phyloP scores from a whole-genome alignment of 2,113 vertebrate genomes.

The Cyprinodon variegatus region DNA sequence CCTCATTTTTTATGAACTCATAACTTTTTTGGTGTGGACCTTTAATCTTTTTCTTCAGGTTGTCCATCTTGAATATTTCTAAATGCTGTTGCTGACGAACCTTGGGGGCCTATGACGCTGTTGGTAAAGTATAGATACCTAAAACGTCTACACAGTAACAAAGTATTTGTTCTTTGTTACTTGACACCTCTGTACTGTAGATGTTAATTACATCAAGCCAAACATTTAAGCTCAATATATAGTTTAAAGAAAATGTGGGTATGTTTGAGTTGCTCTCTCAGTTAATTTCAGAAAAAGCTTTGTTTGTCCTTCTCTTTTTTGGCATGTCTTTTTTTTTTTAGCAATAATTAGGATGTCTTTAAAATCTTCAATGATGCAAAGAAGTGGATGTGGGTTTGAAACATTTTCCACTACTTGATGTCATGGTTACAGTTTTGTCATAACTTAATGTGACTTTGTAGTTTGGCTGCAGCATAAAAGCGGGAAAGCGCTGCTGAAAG shows the following conservation, averaged over 20 bases:
- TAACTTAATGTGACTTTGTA: constrained; percentile 76
- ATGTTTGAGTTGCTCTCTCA: background rate
- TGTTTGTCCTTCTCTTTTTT: constrained; percentile 1
- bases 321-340: constrained; percentile 48
- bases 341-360: constrained; percentile 63
- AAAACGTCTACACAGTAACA: too few species aligned
- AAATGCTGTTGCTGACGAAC: background rate
- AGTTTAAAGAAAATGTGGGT: background rate
- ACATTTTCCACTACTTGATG: constrained; percentile 59
- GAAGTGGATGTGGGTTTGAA: constrained; percentile 52
- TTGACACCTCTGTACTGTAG: too few species aligned
- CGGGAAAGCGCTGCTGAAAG: constrained; percentile 70
- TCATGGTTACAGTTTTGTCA: constrained; percentile 76
- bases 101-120: too few species aligned
- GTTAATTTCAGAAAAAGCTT: background rate
- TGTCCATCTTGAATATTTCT: background rate
- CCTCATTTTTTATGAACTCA: too few species aligned
- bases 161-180: too few species aligned
- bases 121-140: too few species aligned
- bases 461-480: constrained; percentile 72
- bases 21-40: too few species aligned
- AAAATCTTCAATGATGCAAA: constrained; percentile 58
- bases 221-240: background rate
- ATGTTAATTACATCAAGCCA: background rate
- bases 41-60: too few species aligned